Evolutionary conservation across 1,140 invertebrate genomes (phyloP), one percentile per base, ranked within the genome.

Genomic region (Babylonia areolata): DNA sequence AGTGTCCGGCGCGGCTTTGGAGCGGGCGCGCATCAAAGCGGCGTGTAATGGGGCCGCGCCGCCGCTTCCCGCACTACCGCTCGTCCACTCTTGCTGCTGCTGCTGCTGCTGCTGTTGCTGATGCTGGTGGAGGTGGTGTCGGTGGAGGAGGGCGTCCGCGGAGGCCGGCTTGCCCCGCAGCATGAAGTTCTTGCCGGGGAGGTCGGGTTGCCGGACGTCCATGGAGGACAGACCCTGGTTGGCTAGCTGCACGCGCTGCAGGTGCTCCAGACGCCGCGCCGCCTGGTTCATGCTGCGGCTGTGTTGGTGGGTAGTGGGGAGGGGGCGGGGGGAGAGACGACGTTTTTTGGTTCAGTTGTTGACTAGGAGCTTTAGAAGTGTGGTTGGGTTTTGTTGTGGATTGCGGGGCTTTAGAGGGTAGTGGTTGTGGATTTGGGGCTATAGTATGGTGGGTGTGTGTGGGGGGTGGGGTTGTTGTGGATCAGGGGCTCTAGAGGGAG

Each of bases 211-310:
- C 3, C 78, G 78, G 1, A 51, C 5, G 78, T 80, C 78, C 78
- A 80, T 80, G 78, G 42, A 33, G 78, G 78, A 80, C 39, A 80
- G 46, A 2, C 78, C 78, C n/a, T 33, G 78, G 78, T 80, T 80
- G 78, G 78, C 78, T 31, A 46, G n/a, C 46, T 80, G 78, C 9
- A 80, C 46, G 40, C 78, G 40, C 33, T 80, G 78, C 23, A 80
- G 33, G 42, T 80, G 78, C 46, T 80, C 78, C 46, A 80, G 46
- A 5, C 78, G 78, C 0, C 78, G 78, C 37, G 77, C 77, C 28
- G 77, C 77, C 28, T 39, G 77, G 20, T 46, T 79, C 28, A 79
- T 37, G 42, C 28, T 79, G 20, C 77, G 77, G 9, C 77, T 79
- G 77, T 9, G n/a, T n/a, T n/a, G n/a, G n/a, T n/a, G n/a, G n/a